phyloP scores from a whole-genome alignment of 2,797 vertebrate genomes.

The Pseudomugil tenellus region DNA sequence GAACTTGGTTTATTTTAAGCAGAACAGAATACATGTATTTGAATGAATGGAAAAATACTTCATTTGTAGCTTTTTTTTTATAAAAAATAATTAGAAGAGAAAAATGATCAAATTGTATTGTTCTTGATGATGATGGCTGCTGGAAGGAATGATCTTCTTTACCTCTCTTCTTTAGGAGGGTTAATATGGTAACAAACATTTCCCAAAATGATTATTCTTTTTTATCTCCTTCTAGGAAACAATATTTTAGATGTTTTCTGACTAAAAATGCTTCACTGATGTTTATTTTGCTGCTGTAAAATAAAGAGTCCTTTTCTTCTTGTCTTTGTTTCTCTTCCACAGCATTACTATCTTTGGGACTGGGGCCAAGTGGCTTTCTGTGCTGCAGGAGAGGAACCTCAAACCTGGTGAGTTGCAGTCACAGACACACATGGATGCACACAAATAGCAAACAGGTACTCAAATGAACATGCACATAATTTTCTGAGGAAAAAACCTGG shows the following conservation, averaged over 20 bases:
- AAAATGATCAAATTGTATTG: too few species aligned
- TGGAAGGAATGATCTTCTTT: too few species aligned
- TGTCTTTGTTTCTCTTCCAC: constrained; percentile 16
- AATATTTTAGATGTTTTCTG: not conserved
- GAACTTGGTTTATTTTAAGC: too few species aligned
- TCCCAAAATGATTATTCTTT: not conserved
- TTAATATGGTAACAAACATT: constrained; percentile 30
- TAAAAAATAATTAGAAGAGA: too few species aligned
- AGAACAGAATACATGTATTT: too few species aligned
- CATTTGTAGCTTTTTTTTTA: too few species aligned
- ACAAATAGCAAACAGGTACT: constrained; percentile 35
- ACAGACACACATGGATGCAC: constrained; percentile 11
- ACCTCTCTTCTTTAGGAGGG: too few species aligned
- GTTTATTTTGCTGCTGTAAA: not conserved
- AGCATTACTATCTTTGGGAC: constrained; percentile 96
- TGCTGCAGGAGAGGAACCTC: constrained; percentile 90
- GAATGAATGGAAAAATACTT: too few species aligned
- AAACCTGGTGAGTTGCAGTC: constrained; percentile 87
- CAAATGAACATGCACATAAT: not conserved
- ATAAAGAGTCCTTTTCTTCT: constrained; percentile 1
- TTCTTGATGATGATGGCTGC: too few species aligned
- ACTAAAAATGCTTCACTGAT: not conserved
- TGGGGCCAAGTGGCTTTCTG: constrained; percentile 94
- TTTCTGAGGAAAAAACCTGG: constrained; percentile 26
- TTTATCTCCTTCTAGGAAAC: not conserved